phyloP scores from a whole-genome alignment of 2,888 invertebrate genomes.

The Thymelicus lineola region DNA sequence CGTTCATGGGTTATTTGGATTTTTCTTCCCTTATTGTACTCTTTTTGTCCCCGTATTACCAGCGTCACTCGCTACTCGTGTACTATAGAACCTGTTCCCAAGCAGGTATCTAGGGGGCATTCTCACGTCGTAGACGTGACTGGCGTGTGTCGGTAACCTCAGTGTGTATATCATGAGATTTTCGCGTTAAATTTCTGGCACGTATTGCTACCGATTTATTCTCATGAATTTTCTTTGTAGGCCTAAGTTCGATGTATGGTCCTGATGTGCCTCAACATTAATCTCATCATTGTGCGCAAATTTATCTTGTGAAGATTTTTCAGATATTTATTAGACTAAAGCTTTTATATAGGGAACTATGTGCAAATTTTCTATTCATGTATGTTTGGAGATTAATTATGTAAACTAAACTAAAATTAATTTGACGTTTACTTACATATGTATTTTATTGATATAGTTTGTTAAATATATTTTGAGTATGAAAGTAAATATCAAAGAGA shows the following conservation, averaged over 20 bases:
- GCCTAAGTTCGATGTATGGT: constrained; percentile 21
- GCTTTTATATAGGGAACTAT: not conserved
- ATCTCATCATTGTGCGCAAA: constrained; percentile 21
- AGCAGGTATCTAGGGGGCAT: constrained; percentile 9
- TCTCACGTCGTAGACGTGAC: constrained; percentile 30
- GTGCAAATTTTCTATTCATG: no score
- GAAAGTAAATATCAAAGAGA: no score
- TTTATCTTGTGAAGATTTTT: not conserved
- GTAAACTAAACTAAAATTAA: no score
- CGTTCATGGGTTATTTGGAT: no score
- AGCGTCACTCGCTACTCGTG: not conserved
- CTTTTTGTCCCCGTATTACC: no score
- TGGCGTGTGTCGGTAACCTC: constrained; percentile 31
- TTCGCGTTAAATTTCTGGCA: constrained; percentile 32
- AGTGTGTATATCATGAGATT: constrained; percentile 33
- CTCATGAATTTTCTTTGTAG: constrained; percentile 30
- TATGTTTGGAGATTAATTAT: no score
- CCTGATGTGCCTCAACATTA: constrained; percentile 23
- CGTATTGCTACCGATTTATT: constrained; percentile 34
- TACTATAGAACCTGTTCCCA: not conserved
- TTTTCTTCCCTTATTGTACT: no score
- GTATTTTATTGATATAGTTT: no score
- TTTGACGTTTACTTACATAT: no score
- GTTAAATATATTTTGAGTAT: no score
- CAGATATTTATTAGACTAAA: not conserved